These are phyloP conservation scores for Meloidogyne floridensis DNA, from an alignment of 1,140 invertebrate species.

Conservation along the genomic window DNA sequence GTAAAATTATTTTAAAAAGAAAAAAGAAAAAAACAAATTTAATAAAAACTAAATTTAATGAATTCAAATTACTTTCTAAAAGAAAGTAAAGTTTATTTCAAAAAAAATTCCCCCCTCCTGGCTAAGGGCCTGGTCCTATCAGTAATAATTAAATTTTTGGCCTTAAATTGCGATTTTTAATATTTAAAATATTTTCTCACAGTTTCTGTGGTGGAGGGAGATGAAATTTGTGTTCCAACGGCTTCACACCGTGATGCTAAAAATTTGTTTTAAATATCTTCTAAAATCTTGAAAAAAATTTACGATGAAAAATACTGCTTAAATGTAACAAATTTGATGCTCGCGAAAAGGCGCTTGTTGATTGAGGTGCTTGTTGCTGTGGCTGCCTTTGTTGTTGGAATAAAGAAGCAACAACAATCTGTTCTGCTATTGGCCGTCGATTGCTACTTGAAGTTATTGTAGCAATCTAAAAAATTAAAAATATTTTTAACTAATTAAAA, in stretches of 20 bases:
- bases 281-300: neutral
- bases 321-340: slow-evolving; percentile 21
- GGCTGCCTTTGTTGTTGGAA: neutral
- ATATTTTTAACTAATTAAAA: slow-evolving; percentile 13
- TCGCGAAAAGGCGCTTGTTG: slow-evolving; percentile 12
- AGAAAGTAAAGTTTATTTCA: neutral
- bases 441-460: slow-evolving; percentile 25
- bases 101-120: no score
- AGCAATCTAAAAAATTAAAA: slow-evolving; percentile 36
- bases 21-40: neutral
- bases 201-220: neutral
- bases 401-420: slow-evolving; percentile 7
- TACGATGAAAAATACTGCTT: slow-evolving; percentile 21
- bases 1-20: neutral
- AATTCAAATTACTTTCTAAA: slow-evolving; percentile 28
- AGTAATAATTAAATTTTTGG: no score
- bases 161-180: no score
- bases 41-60: slow-evolving; percentile 40
- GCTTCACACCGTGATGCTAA: neutral
- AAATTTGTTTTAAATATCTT: neutral
- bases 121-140: no score
- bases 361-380: neutral
- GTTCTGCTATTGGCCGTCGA: slow-evolving; percentile 13
- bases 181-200: neutral
- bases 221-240: neutral